These are phyloP conservation scores for Eupelmus urozonus DNA, from an alignment of 2,888 invertebrate species.

Conservation along the genomic window DNA sequence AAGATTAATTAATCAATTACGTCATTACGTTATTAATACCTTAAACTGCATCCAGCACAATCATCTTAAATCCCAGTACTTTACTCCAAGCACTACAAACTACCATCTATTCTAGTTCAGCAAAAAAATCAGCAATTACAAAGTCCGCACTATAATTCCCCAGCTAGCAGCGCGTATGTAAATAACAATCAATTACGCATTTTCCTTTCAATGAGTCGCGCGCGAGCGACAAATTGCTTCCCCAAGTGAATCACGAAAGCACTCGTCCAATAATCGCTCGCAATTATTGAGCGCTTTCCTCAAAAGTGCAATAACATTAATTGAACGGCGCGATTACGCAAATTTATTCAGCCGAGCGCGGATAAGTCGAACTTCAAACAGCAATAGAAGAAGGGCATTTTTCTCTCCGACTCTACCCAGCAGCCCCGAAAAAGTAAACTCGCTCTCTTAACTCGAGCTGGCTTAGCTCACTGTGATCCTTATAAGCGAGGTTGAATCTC, in stretches of 20 bases:
- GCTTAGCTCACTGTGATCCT: too few species aligned
- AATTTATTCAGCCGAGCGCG: too few species aligned
- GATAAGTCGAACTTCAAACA: too few species aligned
- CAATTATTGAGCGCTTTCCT: background rate
- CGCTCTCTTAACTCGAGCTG: too few species aligned
- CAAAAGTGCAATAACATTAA: background rate
- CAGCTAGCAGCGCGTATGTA: background rate
- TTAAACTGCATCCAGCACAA: too few species aligned
- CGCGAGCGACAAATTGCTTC: slow-evolving; percentile 34
- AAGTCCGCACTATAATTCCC: background rate
- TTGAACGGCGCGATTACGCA: background rate
- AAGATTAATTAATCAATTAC: too few species aligned
- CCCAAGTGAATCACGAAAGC: background rate
- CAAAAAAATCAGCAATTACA: slow-evolving; percentile 13
- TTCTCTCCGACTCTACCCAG: too few species aligned
- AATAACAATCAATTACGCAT: slow-evolving; percentile 27
- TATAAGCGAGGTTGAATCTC: background rate
- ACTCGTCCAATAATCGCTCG: background rate
- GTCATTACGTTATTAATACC: too few species aligned
- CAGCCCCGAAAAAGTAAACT: too few species aligned
- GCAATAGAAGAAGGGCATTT: too few species aligned
- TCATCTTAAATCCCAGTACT: too few species aligned
- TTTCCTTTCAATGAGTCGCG: slow-evolving; percentile 3
- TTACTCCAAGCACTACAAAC: too few species aligned
- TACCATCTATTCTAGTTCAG: background rate